Percentiles rank a stretch among this genome's conserved stretches.
Evolutionary conservation across 2,113 vertebrate genomes (phyloP).

Genomic region (Micronycteris hirsuta): DNA sequence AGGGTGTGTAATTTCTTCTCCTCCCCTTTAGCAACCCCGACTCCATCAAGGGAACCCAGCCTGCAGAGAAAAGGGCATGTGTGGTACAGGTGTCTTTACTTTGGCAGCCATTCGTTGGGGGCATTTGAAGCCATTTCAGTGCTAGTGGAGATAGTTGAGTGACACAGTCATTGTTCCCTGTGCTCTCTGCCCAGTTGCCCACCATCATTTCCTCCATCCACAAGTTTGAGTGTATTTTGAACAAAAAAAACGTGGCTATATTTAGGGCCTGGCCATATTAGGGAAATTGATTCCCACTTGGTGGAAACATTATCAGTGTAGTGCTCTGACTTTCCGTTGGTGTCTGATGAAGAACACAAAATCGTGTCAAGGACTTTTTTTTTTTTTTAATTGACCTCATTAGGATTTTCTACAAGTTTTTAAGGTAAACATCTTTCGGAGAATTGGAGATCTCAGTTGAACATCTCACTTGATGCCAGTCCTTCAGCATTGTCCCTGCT

Average conservation of each 20-base stretch:
- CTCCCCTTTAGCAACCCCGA: background rate
- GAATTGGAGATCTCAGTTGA: background rate
- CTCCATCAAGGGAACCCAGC: background rate
- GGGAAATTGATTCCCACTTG: slow-evolving; percentile 42
- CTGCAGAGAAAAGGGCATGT: background rate
- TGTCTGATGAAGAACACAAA: slow-evolving; percentile 1
- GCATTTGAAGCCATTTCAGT: background rate
- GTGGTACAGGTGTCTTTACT: background rate
- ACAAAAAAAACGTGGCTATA: slow-evolving; percentile 3
- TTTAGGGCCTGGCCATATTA: slow-evolving; percentile 48
- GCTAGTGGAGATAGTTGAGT: background rate
- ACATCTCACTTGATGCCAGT: background rate
- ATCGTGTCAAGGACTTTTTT: background rate
- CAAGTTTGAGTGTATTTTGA: slow-evolving; percentile 24
- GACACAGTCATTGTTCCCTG: background rate
- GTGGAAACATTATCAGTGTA: slow-evolving; percentile 14
- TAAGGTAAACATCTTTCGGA: background rate
- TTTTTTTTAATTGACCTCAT: background rate
- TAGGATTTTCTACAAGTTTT: slow-evolving; percentile 19
- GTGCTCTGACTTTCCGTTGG: slow-evolving; percentile 7
- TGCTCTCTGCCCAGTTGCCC: background rate
- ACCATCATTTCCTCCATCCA: background rate
- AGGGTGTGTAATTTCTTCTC: slow-evolving; percentile 52
- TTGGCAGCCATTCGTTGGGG: background rate
- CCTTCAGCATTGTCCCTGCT: background rate